Conservation (phyloP, 2,113 vertebrate genomes). For the Nothobranchius kuhntae region DNA sequence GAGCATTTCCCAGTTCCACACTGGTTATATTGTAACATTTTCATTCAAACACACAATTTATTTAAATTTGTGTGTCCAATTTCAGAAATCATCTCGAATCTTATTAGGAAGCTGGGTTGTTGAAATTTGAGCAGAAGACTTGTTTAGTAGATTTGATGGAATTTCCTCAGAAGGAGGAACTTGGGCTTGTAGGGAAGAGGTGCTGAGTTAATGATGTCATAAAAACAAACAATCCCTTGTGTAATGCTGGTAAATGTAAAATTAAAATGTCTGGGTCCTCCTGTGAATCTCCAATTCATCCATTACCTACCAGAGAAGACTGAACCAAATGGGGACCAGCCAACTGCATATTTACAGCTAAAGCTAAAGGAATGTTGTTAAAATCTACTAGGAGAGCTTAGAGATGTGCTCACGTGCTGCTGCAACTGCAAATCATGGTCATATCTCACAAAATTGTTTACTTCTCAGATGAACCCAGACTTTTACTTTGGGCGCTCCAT, state of each 20-base stretch:
- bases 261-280: not conserved
- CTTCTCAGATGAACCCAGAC: not conserved
- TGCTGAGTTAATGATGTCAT: not conserved
- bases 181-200: not conserved
- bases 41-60: too few relatives aligned
- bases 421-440: not conserved
- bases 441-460: not conserved
- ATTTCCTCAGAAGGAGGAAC: not conserved
- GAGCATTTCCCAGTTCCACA: not conserved
- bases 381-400: not conserved
- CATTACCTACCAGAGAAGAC: not conserved
- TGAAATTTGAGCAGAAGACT: too few relatives aligned
- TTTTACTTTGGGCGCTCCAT: not conserved
- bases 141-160: not conserved
- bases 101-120: not conserved
- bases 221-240: not conserved
- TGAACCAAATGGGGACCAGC: not conserved
- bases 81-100: too few relatives aligned
- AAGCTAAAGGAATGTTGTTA: not conserved
- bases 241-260: not conserved
- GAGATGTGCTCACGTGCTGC: too few relatives aligned
- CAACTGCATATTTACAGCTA: not conserved
- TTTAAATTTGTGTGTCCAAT: not conserved
- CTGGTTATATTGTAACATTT: not conserved
- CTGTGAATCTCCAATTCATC: conserved; percentile 1